Conservation (phyloP, 2,797 vertebrate species). For the Kryptolebias ocellatus region DNA sequence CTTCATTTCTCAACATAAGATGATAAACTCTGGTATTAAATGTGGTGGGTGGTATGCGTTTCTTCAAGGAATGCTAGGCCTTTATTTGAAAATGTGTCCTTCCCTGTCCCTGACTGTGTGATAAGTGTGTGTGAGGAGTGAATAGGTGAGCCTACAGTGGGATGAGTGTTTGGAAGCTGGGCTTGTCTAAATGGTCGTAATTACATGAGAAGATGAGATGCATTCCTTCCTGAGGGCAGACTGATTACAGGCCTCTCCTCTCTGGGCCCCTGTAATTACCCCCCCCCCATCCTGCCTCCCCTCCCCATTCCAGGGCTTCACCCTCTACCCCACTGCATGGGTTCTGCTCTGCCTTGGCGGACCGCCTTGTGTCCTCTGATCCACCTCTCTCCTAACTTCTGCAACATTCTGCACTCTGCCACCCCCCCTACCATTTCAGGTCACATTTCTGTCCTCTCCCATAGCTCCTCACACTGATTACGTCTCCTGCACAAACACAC, state of each 20-base stretch:
- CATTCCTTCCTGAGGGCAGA: slow-evolving; percentile 87
- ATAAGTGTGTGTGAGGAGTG: slow-evolving; percentile 13
- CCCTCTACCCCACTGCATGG: slow-evolving; percentile 51
- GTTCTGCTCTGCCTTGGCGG: slow-evolving; percentile 15
- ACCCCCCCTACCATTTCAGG: slow-evolving; percentile 27
- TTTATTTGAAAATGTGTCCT: slow-evolving; percentile 45
- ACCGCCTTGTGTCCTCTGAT: slow-evolving; percentile 51
- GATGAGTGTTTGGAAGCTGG: slow-evolving; percentile 78
- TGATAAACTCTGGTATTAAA: too few relatives aligned
- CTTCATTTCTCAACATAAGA: too few relatives aligned
- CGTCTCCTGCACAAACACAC: neutral
- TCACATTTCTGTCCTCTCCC: slow-evolving; percentile 49
- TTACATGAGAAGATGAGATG: slow-evolving; percentile 88
- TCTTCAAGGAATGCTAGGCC: neutral
- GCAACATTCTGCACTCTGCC: slow-evolving; percentile 41
- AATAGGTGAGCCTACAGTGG: slow-evolving; percentile 76
- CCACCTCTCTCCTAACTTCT: slow-evolving; percentile 60
- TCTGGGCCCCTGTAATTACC: slow-evolving; percentile 84
- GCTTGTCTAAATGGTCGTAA: slow-evolving; percentile 84
- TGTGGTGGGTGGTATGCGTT: too few relatives aligned
- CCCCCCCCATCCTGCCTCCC: slow-evolving; percentile 49
- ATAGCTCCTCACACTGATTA: slow-evolving; percentile 4
- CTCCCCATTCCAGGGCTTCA: slow-evolving; percentile 41
- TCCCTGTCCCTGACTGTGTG: slow-evolving; percentile 31
- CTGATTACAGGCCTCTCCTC: slow-evolving; percentile 85